Evolutionary conservation across 2,888 invertebrate genomes (phyloP).

Genomic region (Ophion ventricosus): DNA sequence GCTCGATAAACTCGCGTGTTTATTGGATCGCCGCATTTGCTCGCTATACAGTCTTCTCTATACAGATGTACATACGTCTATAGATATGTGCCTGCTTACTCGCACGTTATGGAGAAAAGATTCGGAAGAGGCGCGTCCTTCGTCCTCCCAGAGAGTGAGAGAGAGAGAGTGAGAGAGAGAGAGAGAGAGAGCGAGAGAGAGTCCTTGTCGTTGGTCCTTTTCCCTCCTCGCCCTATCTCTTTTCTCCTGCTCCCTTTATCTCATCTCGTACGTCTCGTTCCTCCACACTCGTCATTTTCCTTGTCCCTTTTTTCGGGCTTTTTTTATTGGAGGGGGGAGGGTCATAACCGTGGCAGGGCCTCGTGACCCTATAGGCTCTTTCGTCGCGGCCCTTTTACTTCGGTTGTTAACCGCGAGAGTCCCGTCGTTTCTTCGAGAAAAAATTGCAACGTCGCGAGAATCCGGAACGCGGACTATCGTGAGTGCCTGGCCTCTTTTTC

Average conservation of each 20-base stretch:
- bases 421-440: constrained; percentile 65
- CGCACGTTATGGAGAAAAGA: constrained; percentile 29
- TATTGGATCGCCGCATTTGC: constrained; percentile 77
- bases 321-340: too few species aligned
- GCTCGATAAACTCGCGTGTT: constrained; percentile 81
- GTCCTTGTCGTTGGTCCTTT: constrained; percentile 21
- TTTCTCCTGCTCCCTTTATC: constrained; percentile 39
- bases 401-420: constrained; percentile 71
- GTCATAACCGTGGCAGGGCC: constrained; percentile 41
- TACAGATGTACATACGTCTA: constrained; percentile 7
- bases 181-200: constrained; percentile 1
- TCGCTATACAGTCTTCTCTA: constrained; percentile 55
- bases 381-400: constrained; percentile 62
- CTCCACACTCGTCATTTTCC: constrained; percentile 10
- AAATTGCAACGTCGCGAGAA: constrained; percentile 61
- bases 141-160: constrained; percentile 13
- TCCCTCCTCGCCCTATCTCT: constrained; percentile 20
- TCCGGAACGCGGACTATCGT: constrained; percentile 64
- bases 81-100: constrained; percentile 25
- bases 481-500: constrained; percentile 34
- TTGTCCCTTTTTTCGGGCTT: constrained; percentile 22
- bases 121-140: constrained; percentile 17
- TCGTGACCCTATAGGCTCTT: constrained; percentile 52
- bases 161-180: background rate
- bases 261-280: constrained; percentile 41